Evolutionary conservation across 1,140 invertebrate genomes (phyloP).

Genomic region (Papilio xuthus): DNA sequence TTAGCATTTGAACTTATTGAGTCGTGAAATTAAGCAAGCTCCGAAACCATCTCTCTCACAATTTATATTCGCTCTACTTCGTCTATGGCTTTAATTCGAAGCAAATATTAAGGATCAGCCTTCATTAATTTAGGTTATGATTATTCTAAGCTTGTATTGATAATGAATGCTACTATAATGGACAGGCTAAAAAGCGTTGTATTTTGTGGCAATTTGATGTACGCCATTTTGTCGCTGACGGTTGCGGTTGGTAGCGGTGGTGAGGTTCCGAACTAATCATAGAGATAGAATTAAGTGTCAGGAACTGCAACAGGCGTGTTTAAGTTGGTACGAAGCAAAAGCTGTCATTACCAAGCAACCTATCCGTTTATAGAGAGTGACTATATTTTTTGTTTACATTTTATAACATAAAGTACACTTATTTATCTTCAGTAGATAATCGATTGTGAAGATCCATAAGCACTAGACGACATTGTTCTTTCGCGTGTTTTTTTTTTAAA

Average conservation of each 20-base stretch:
- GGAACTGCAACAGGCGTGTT: too few species aligned
- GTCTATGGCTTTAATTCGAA: constrained; percentile 63
- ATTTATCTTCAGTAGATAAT: not conserved
- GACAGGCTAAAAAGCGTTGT: not conserved
- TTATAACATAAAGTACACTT: not conserved
- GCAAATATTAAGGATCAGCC: constrained; percentile 61
- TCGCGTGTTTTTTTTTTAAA: too few species aligned
- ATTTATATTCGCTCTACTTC: constrained; percentile 78
- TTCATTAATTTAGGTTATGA: constrained; percentile 69
- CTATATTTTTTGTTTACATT: not conserved
- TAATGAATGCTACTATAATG: not conserved
- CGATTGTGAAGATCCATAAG: too few species aligned
- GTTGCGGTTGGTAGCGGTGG: too few species aligned
- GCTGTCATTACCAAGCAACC: too few species aligned
- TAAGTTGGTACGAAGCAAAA: too few species aligned
- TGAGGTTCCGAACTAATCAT: too few species aligned
- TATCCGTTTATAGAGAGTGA: too few species aligned
- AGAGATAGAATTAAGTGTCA: too few species aligned
- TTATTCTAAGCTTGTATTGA: constrained; percentile 47
- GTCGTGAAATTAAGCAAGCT: constrained; percentile 79
- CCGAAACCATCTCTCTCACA: constrained; percentile 69
- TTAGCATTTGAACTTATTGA: constrained; percentile 80
- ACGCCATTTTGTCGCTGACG: too few species aligned
- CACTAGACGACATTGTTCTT: too few species aligned
- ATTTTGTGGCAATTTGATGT: too few species aligned